Evolutionary conservation across 2,797 vertebrate species (phyloP).

Genomic region (Spea hammondii): DNA sequence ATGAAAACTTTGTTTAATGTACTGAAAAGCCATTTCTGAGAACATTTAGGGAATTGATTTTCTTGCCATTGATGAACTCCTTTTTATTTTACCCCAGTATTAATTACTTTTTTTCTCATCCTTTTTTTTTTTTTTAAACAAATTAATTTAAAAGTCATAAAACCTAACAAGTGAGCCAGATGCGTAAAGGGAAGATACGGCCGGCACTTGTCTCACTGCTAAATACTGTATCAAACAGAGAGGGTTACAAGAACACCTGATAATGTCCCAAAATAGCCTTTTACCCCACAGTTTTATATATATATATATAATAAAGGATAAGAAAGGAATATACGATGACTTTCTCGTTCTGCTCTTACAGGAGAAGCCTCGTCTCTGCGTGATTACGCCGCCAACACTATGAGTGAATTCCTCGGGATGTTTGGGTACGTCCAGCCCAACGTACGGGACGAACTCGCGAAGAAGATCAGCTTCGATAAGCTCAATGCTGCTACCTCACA

Average conservation of each 20-base stretch:
- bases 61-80: constrained; percentile 84
- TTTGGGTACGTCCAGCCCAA: constrained; percentile 97
- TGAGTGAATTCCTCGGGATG: constrained; percentile 98
- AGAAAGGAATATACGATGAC: neutral
- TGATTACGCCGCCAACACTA: constrained; percentile 96
- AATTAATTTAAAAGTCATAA: constrained; percentile 84
- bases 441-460: constrained; percentile 90
- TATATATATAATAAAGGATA: constrained; percentile 63
- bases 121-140: constrained; percentile 67
- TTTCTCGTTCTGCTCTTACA: constrained; percentile 59
- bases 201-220: constrained; percentile 1
- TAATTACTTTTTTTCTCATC: constrained; percentile 73
- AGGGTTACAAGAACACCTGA: too few relatives aligned
- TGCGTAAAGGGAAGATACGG: constrained; percentile 50
- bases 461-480: constrained; percentile 96
- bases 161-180: constrained; percentile 79
- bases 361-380: constrained; percentile 88
- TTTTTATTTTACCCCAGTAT: constrained; percentile 75
- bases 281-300: too few relatives aligned
- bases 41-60: constrained; percentile 87
- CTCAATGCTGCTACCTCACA: constrained; percentile 88
- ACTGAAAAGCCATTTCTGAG: constrained; percentile 83
- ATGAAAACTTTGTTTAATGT: constrained; percentile 86
- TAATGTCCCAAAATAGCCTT: too few relatives aligned
- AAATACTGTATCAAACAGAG: neutral